A percentile compares a stretch with the other conserved stretches of the same genome.
Evolutionary conservation across 2,113 vertebrate species (phyloP).

Genomic region (Macquaria ambigua): DNA sequence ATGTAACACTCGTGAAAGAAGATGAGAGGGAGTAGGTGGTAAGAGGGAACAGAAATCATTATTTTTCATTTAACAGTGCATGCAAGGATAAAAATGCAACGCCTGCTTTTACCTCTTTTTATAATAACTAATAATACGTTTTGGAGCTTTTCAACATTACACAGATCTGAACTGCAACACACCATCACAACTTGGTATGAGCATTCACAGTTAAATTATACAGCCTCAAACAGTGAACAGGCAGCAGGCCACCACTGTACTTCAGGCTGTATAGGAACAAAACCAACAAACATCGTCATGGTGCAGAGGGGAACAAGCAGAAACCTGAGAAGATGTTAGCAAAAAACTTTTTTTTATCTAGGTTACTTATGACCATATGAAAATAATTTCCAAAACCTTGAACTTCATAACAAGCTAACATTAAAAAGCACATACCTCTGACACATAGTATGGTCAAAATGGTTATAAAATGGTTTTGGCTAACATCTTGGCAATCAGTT

Average conservation of each 20-base stretch:
- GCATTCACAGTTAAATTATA: conserved; percentile 17
- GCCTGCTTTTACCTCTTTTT: conserved; percentile 1
- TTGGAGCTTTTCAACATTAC: conserved; percentile 1
- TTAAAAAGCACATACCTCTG: too few relatives aligned
- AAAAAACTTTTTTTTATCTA: too few relatives aligned
- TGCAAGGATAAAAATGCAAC: background rate
- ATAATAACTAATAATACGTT: background rate
- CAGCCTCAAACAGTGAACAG: background rate
- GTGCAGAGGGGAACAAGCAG: background rate
- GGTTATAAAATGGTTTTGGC: too few relatives aligned
- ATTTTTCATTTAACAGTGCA: conserved; percentile 1
- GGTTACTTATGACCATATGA: too few relatives aligned
- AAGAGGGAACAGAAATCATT: conserved; percentile 13
- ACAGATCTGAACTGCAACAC: background rate
- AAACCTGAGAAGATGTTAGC: too few relatives aligned
- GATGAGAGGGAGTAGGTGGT: conserved; percentile 43
- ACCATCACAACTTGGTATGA: conserved; percentile 4
- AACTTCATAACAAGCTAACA: too few relatives aligned
- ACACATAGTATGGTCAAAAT: too few relatives aligned
- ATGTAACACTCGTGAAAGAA: conserved; percentile 54
- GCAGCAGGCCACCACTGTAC: background rate
- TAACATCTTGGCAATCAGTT: too few relatives aligned
- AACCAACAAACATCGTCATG: background rate
- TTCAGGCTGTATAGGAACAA: conserved; percentile 10
- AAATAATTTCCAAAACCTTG: too few relatives aligned